Conservation (phyloP, 2,888 invertebrate species). For the Aspidiotus destructor region DNA sequence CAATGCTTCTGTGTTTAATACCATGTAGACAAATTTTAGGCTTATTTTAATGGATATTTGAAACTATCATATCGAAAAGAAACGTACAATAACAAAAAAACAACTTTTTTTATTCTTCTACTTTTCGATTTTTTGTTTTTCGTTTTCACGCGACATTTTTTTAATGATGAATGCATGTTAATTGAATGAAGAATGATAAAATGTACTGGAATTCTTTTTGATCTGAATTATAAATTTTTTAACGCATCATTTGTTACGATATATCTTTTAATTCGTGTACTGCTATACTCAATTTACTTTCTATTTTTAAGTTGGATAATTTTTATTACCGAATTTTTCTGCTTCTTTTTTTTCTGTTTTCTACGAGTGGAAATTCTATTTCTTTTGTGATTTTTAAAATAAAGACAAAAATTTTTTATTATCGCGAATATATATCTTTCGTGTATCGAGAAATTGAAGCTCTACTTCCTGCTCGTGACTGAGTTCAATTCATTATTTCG, state of each 20-base stretch:
- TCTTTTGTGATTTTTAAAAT: conserved; percentile 15
- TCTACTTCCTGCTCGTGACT: background rate
- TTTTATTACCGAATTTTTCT: conserved; percentile 27
- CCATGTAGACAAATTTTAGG: conserved; percentile 55
- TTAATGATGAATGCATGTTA: background rate
- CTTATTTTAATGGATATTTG: background rate
- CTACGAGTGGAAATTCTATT: conserved; percentile 11
- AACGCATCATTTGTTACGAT: conserved; percentile 9
- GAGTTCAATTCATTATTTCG: no score
- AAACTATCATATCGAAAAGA: background rate
- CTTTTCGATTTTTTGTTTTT: conserved; percentile 4
- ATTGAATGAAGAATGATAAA: background rate
- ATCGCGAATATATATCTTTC: background rate
- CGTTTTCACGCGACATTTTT: background rate
- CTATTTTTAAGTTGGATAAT: conserved; percentile 28
- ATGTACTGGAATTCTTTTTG: background rate
- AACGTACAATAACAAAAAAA: no score
- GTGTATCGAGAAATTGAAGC: background rate
- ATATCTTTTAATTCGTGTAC: conserved; percentile 11
- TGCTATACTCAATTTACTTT: conserved; percentile 21
- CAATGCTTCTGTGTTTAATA: conserved; percentile 71
- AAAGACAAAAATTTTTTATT: background rate
- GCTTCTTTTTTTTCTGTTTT: conserved; percentile 20
- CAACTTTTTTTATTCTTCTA: background rate
- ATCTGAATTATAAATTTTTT: background rate